phyloP scores from a whole-genome alignment of 53 echinoderm and acorn worm species.

The Holothuria leucospilota region DNA sequence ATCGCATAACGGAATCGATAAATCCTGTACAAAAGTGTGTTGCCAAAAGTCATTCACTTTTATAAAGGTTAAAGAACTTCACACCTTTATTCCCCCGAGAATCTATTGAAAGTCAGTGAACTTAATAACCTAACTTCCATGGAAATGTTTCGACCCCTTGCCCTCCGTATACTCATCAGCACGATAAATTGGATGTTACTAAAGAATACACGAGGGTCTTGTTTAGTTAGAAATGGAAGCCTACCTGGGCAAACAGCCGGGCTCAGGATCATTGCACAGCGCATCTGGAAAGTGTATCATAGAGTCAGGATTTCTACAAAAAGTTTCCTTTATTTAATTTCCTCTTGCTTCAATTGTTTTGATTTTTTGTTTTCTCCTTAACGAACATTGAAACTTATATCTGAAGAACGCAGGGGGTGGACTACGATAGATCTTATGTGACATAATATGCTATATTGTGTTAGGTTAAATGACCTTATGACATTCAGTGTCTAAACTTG shows the following conservation, averaged over 20 bases:
- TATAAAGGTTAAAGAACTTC: conserved; percentile 31
- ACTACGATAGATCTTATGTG: too few species aligned
- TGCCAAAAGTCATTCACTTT: conserved; percentile 29
- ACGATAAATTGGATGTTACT: conserved; percentile 37
- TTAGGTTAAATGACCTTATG: too few species aligned
- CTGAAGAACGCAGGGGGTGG: too few species aligned
- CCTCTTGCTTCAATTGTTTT: too few species aligned
- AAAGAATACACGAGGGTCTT: neutral
- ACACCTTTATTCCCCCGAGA: conserved; percentile 12
- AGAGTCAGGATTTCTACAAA: too few species aligned
- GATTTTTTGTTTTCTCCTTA: too few species aligned
- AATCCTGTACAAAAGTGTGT: too few species aligned
- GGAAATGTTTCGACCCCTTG: conserved; percentile 19
- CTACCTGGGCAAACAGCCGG: conserved; percentile 25
- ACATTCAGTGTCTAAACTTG: too few species aligned
- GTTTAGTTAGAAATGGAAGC: conserved; percentile 20
- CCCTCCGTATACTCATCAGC: conserved; percentile 18
- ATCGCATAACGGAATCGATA: conserved; percentile 3
- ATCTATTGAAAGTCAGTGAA: conserved; percentile 26
- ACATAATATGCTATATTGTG: too few species aligned
- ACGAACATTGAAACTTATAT: too few species aligned
- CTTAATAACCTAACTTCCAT: conserved; percentile 14
- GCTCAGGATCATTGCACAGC: neutral
- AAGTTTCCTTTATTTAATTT: too few species aligned
- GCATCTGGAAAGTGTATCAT: conserved; percentile 39